Conservation (phyloP, 2,113 vertebrate genomes). For the human region GRCh38 chrX:63856501-63857000, state of each 20-base stretch:
- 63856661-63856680: conserved; percentile 72
- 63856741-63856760: neutral
- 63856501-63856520: conserved; percentile 57
- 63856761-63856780: neutral
- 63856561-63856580: neutral
- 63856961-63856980: neutral
- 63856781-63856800: neutral
- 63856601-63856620: conserved; percentile 55
- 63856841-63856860: neutral
- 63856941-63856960: neutral
- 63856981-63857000: neutral
- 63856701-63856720: conserved; percentile 21
- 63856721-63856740: conserved; percentile 63
- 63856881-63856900: neutral
- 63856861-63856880: neutral
- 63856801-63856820: neutral
- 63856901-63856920: neutral
- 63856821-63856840: neutral
- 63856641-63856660: conserved; percentile 8
- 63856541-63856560: conserved; percentile 46
- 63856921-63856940: neutral
- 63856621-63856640: conserved; percentile 60
- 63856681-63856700: conserved; percentile 63
- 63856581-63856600: conserved; percentile 18
- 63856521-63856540: conserved; percentile 58